A percentile compares a stretch with the other conserved stretches of the same genome.
Evolutionary conservation across 2,797 vertebrate species (phyloP).

Genomic region (Silurus lanzhouensis): DNA sequence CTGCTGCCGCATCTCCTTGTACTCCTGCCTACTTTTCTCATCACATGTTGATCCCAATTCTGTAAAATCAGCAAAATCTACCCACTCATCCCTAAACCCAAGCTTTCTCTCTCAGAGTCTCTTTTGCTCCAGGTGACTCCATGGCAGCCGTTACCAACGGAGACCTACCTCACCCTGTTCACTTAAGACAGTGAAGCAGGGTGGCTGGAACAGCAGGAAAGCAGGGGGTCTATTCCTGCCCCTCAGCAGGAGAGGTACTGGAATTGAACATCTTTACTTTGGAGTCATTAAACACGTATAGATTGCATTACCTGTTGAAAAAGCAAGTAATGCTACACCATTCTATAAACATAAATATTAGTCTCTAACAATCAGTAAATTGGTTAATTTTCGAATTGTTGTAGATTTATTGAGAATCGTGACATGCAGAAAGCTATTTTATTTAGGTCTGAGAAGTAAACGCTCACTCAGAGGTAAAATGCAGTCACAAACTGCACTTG

Average conservation of each 20-base stretch:
- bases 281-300: conserved; percentile 59
- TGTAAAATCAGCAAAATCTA: conserved; percentile 25
- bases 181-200: conserved; percentile 61
- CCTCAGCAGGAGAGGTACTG: conserved; percentile 56
- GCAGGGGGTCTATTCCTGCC: conserved; percentile 50
- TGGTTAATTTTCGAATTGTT: neutral
- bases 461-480: conserved; percentile 6
- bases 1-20: too few species aligned
- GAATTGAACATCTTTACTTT: conserved; percentile 67
- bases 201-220: conserved; percentile 65
- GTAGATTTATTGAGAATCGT: neutral
- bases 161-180: conserved; percentile 66
- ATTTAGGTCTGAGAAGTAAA: conserved; percentile 61
- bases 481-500: conserved; percentile 75
- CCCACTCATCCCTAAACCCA: conserved; percentile 44
- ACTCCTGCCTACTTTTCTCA: too few species aligned
- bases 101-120: conserved; percentile 61
- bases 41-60: too few species aligned
- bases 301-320: conserved; percentile 53
- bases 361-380: neutral
- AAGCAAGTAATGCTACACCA: neutral
- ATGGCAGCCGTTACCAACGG: conserved; percentile 69
- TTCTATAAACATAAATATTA: neutral
- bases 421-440: conserved; percentile 40
- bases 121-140: conserved; percentile 68